Percentiles rank a stretch among this genome's conserved stretches.
phyloP scores from a whole-genome alignment of 1,140 invertebrate genomes.

The Lasioglossum albipes region DNA sequence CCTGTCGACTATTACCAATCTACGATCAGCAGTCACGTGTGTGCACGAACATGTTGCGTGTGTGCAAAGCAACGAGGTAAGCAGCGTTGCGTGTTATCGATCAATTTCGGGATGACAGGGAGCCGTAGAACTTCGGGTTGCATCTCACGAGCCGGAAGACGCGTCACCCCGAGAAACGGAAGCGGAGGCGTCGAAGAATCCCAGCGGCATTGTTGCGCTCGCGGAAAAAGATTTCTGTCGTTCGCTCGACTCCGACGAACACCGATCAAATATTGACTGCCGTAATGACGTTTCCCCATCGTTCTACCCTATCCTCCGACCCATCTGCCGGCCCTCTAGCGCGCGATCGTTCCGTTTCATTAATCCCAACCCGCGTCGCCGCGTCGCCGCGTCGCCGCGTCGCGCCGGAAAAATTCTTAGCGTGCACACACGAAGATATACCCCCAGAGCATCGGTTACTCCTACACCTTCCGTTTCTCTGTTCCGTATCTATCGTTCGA shows the following conservation, averaged over 20 bases:
- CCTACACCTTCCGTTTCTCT: neutral
- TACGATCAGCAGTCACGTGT: slow-evolving; percentile 16
- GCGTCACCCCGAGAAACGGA: slow-evolving; percentile 4
- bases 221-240: slow-evolving; percentile 28
- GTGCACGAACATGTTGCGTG: neutral
- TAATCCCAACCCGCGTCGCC: slow-evolving; percentile 32
- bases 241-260: neutral
- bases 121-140: slow-evolving; percentile 5
- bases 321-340: neutral
- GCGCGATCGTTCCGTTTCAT: slow-evolving; percentile 48
- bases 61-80: neutral
- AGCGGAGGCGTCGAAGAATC: slow-evolving; percentile 21
- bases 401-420: slow-evolving; percentile 15
- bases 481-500: slow-evolving; percentile 5
- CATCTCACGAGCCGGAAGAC: slow-evolving; percentile 14
- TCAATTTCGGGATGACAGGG: slow-evolving; percentile 38
- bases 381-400: too few relatives aligned
- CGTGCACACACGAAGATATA: neutral
- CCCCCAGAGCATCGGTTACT: neutral
- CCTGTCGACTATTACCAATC: neutral
- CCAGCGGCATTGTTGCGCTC: slow-evolving; percentile 38
- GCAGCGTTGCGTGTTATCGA: slow-evolving; percentile 44
- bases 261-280: slow-evolving; percentile 50
- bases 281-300: slow-evolving; percentile 35
- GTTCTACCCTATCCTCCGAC: too few relatives aligned